Evolutionary conservation across 2,888 invertebrate species (phyloP).

Genomic region (Ellobium chinense): DNA sequence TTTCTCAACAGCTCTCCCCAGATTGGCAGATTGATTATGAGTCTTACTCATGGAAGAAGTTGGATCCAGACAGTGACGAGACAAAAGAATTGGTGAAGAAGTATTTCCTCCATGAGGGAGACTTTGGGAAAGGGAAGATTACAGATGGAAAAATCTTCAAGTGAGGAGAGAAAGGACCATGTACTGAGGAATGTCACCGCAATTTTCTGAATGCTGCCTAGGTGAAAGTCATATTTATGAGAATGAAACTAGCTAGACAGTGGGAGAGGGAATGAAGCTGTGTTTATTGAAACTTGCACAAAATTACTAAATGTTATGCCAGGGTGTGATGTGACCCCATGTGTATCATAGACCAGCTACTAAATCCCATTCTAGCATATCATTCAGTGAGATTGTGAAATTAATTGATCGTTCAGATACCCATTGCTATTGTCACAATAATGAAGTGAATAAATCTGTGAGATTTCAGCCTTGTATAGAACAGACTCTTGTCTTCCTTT

Average conservation of each 20-base stretch:
- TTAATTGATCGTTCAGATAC: no score
- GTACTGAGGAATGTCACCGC: not conserved
- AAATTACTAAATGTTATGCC: no score
- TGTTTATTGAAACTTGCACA: no score
- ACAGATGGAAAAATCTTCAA: constrained; percentile 99
- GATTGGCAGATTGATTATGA: constrained; percentile 99
- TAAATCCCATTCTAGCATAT: no score
- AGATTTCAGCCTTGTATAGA: no score
- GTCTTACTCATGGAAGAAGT: constrained; percentile 95
- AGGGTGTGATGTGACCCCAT: no score
- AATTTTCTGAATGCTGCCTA: not conserved
- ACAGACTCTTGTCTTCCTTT: no score
- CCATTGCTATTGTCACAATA: no score
- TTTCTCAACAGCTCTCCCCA: constrained; percentile 84
- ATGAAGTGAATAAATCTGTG: no score
- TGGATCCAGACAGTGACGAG: constrained; percentile 88
- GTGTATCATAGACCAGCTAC: no score
- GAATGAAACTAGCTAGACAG: not conserved
- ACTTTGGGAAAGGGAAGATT: constrained; percentile 93
- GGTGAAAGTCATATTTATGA: not conserved
- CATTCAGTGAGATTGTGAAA: no score
- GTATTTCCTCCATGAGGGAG: constrained; percentile 95
- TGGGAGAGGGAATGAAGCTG: not conserved
- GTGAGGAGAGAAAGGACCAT: constrained; percentile 81
- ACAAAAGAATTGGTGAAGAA: constrained; percentile 92